Conservation (phyloP, 2,113 vertebrate genomes). For the Vulpes ferrilata region DNA sequence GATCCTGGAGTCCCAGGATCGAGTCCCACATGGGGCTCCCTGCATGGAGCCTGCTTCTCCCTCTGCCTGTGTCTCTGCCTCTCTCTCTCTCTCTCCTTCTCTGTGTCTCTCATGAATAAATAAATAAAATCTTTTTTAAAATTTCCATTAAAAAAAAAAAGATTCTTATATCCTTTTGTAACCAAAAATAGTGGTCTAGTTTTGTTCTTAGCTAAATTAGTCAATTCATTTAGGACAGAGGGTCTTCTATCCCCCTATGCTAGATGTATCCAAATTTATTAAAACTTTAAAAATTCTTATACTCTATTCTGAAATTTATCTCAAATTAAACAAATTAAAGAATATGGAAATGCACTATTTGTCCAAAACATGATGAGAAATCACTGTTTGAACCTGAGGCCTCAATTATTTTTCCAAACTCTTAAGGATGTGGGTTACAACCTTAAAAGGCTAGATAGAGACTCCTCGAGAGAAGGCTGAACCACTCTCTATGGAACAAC, state of each 20-base stretch:
- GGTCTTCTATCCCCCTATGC: neutral
- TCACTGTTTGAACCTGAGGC: slow-evolving; percentile 25
- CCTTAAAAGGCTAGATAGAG: neutral
- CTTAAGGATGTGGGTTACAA: neutral
- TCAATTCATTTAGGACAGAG: neutral
- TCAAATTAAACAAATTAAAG: slow-evolving; percentile 49
- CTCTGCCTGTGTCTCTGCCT: no score
- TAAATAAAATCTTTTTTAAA: no score
- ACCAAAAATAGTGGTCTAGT: neutral
- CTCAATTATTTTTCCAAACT: slow-evolving; percentile 29
- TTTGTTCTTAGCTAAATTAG: slow-evolving; percentile 13
- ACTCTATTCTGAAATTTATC: neutral
- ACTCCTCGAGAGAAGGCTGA: neutral
- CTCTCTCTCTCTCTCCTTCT: no score
- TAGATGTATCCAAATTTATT: neutral
- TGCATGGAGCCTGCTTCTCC: no score
- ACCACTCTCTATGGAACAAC: neutral
- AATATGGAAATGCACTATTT: slow-evolving; percentile 6
- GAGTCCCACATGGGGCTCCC: no score
- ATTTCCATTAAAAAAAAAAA: neutral
- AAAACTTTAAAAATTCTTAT: neutral
- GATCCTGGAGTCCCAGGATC: no score
- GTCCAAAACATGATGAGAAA: neutral
- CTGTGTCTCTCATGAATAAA: no score
- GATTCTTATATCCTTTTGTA: neutral